phyloP scores from a whole-genome alignment of 1,140 invertebrate species.

The Ips nitidus region DNA sequence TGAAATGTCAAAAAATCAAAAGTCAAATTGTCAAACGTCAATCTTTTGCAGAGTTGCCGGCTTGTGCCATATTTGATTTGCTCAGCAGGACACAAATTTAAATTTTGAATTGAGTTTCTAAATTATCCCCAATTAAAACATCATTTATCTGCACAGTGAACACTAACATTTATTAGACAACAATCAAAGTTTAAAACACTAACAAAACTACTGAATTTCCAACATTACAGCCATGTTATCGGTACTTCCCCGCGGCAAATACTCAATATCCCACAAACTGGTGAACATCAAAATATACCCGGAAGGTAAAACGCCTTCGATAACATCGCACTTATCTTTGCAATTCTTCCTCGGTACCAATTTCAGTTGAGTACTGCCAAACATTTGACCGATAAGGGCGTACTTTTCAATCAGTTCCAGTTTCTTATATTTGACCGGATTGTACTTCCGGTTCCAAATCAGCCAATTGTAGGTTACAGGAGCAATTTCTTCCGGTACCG shows the following conservation, averaged over 20 bases:
- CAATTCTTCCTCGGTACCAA: conserved; percentile 71
- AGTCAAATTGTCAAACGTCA: too few species aligned
- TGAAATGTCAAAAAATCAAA: too few species aligned
- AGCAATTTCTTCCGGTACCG: conserved; percentile 72
- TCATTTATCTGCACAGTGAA: neutral
- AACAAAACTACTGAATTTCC: conserved; percentile 57
- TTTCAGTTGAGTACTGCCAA: conserved; percentile 66
- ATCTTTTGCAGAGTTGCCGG: too few species aligned
- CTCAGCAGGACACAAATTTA: too few species aligned
- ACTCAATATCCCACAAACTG: conserved; percentile 75
- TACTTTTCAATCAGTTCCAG: conserved; percentile 69
- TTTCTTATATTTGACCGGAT: conserved; percentile 69
- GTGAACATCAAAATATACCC: conserved; percentile 74
- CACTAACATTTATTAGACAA: neutral
- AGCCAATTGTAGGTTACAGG: conserved; percentile 81
- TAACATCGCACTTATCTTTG: conserved; percentile 64
- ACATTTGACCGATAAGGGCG: conserved; percentile 72
- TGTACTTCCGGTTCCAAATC: conserved; percentile 75
- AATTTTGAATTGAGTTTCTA: too few species aligned
- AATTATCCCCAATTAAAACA: too few species aligned
- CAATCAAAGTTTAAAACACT: neutral
- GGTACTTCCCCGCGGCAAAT: conserved; percentile 65
- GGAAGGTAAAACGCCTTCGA: conserved; percentile 66
- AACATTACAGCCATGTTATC: conserved; percentile 76
- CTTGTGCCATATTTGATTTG: too few species aligned